Evolutionary conservation across 2,113 vertebrate genomes (phyloP).

Genomic region (Leucosticte australis): DNA sequence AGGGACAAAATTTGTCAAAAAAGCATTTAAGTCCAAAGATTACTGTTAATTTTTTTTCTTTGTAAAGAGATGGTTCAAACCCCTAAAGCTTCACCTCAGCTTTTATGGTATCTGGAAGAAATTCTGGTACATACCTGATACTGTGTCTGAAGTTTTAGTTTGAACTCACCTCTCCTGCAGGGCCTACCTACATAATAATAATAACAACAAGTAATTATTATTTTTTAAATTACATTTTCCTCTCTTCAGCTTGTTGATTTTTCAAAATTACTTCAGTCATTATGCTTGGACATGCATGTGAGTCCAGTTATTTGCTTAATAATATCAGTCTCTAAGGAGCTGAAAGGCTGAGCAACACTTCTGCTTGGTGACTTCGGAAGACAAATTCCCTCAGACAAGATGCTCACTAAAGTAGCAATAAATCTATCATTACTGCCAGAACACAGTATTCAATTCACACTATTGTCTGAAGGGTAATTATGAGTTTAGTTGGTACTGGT

Average conservation of each 20-base stretch:
- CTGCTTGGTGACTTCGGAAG: background rate
- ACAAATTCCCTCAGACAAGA: background rate
- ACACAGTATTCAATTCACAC: background rate
- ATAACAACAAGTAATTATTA: background rate
- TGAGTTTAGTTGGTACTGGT: background rate
- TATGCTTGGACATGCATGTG: rapidly evolving
- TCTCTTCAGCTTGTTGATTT: background rate
- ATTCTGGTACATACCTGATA: background rate
- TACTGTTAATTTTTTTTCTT: background rate
- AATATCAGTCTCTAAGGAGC: background rate
- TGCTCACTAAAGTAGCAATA: background rate
- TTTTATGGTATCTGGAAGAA: background rate
- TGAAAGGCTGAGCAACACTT: background rate
- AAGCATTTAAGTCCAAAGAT: background rate
- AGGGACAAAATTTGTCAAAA: background rate
- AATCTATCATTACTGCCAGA: background rate
- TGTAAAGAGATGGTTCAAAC: background rate
- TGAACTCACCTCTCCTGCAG: background rate
- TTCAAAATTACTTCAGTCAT: background rate
- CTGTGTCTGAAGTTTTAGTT: background rate
- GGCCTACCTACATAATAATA: background rate
- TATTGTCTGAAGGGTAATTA: background rate
- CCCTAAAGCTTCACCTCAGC: background rate
- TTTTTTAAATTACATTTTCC: background rate
- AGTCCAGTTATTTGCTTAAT: background rate